Evolutionary conservation across 2,113 vertebrate genomes (phyloP).

Genomic region (Micromys minutus): DNA sequence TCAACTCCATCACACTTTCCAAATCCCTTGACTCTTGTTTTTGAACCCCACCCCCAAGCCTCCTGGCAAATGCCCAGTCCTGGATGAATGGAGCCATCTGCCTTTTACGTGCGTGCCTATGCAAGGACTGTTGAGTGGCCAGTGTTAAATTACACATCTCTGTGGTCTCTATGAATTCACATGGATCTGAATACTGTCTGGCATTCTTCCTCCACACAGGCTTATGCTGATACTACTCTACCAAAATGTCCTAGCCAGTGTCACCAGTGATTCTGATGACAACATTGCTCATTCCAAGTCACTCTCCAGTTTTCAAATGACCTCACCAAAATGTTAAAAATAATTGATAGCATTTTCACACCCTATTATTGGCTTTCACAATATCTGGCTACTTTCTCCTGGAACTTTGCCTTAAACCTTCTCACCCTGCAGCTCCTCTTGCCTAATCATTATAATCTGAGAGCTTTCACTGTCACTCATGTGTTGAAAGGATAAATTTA

Average conservation of each 20-base stretch:
- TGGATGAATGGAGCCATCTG: background rate
- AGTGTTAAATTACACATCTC: background rate
- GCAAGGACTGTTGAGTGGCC: background rate
- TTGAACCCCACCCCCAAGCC: background rate
- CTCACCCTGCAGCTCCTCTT: background rate
- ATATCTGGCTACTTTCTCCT: background rate
- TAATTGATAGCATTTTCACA: background rate
- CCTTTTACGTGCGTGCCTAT: background rate
- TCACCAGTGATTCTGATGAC: background rate
- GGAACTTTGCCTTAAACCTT: background rate
- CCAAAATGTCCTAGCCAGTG: background rate
- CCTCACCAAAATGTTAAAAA: background rate
- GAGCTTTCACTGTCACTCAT: background rate
- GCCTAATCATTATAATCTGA: background rate
- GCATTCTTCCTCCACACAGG: background rate
- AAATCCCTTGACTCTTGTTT: background rate
- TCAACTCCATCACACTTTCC: background rate
- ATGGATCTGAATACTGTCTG: background rate
- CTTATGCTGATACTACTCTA: background rate
- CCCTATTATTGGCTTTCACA: background rate
- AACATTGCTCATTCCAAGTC: background rate
- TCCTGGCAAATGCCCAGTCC: background rate
- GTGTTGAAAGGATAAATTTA: background rate
- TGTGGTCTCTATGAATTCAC: background rate
- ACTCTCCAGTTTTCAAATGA: background rate